Percentiles rank a stretch among this genome's conserved stretches.
These are phyloP conservation scores for Sceloporus undulatus DNA, from an alignment of 2,113 vertebrate species.

Conservation along the genomic window DNA sequence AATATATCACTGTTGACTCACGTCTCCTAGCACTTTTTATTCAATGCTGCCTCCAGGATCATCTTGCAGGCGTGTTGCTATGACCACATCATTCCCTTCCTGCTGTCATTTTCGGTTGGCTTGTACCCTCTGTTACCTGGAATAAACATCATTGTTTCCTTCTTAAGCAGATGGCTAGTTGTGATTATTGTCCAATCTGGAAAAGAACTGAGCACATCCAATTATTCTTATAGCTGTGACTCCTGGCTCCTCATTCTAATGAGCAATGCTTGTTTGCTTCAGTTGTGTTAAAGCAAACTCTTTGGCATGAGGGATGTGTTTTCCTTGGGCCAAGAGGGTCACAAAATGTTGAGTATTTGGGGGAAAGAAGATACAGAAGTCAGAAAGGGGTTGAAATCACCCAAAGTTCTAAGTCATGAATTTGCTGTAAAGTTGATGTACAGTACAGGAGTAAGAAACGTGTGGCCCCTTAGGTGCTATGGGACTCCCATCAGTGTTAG, in stretches of 20 bases:
- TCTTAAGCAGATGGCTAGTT: neutral
- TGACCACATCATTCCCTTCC: neutral
- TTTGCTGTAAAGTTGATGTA: neutral
- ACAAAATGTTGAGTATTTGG: neutral
- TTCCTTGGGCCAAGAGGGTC: neutral
- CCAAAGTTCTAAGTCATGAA: no score
- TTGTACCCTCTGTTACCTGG: neutral
- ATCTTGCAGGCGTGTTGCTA: conserved; percentile 2
- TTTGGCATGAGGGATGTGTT: neutral
- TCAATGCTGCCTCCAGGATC: conserved; percentile 19
- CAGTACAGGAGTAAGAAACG: neutral
- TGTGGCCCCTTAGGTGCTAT: neutral
- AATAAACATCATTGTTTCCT: neutral
- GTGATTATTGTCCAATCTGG: conserved; percentile 15
- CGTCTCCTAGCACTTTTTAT: neutral
- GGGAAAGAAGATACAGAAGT: neutral
- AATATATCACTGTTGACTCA: accelerated
- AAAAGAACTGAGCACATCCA: conserved; percentile 40
- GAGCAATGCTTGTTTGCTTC: conserved; percentile 46
- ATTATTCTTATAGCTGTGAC: conserved; percentile 23
- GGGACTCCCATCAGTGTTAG: neutral
- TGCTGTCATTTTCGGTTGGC: neutral
- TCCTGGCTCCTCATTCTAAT: conserved; percentile 31
- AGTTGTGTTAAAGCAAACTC: conserved; percentile 3
- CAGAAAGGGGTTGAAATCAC: neutral